Evolutionary conservation across 37 sponge, comb jelly and placozoan species (phyloP).

Genomic region (Haliclona indistincta): DNA sequence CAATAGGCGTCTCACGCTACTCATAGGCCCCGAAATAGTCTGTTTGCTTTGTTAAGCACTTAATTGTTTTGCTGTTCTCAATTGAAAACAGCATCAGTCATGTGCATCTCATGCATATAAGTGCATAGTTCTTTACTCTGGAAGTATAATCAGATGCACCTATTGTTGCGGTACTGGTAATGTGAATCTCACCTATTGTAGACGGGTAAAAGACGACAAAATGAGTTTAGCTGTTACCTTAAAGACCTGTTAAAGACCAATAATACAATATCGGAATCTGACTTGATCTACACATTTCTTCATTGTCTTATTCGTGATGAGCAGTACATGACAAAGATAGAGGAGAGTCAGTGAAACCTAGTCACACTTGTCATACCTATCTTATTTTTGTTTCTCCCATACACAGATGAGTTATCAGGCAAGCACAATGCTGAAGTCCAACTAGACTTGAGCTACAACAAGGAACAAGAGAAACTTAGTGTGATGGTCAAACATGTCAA

Average conservation of each 20-base stretch:
- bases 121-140: no score
- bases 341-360: conserved; percentile 24
- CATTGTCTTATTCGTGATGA: conserved; percentile 84
- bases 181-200: no score
- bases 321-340: conserved; percentile 58
- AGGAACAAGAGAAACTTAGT: conserved; percentile 14
- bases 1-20: no score
- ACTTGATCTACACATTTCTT: conserved; percentile 85
- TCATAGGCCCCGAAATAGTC: no score
- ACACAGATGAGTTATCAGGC: not conserved
- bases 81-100: no score
- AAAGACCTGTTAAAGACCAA: conserved; percentile 39
- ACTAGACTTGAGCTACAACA: conserved; percentile 47
- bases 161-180: no score
- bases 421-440: conserved; percentile 50
- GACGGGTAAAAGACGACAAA: conserved; percentile 69
- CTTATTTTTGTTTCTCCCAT: not conserved
- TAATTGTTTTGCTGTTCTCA: no score
- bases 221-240: conserved; percentile 58
- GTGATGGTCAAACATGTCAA: conserved; percentile 67
- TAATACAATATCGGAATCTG: conserved; percentile 59
- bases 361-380: not conserved
- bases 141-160: no score
- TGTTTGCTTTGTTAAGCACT: no score
- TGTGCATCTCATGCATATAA: no score